phyloP scores from a whole-genome alignment of 2,888 invertebrate genomes.

The Idaea biselata region DNA sequence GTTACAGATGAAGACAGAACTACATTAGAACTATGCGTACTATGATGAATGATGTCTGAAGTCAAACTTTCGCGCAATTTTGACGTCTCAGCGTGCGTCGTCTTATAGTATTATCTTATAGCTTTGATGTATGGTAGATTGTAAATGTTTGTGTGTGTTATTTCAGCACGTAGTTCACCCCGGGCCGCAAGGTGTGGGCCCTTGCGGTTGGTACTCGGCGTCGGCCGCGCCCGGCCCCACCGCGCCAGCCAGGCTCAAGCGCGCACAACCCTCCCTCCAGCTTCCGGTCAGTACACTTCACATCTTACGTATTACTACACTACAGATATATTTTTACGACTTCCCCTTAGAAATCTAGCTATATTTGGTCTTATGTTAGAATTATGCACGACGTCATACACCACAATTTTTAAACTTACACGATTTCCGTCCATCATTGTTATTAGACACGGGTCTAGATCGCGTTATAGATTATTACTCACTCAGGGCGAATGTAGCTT shows the following conservation, averaged over 20 bases:
- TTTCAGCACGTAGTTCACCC: conserved; percentile 71
- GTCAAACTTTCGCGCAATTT: too few species aligned
- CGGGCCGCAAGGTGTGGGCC: conserved; percentile 69
- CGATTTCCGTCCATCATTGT: too few species aligned
- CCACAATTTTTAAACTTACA: too few species aligned
- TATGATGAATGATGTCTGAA: too few species aligned
- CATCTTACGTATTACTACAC: conserved; percentile 7
- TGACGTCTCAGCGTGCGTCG: too few species aligned
- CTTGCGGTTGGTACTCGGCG: conserved; percentile 77
- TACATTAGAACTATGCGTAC: too few species aligned
- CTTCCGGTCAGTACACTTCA: conserved; percentile 56
- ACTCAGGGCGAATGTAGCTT: too few species aligned
- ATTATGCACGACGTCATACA: too few species aligned
- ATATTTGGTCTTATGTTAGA: not conserved
- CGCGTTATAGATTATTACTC: too few species aligned
- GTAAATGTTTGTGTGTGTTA: conserved; percentile 12
- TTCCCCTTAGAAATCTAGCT: not conserved
- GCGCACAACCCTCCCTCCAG: conserved; percentile 69
- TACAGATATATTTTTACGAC: not conserved
- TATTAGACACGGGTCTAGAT: too few species aligned
- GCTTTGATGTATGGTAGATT: not conserved
- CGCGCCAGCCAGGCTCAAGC: conserved; percentile 71
- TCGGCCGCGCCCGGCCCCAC: conserved; percentile 73
- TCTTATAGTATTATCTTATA: too few species aligned
- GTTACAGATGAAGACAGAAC: too few species aligned